phyloP scores from a whole-genome alignment of 2,797 vertebrate species.

The Lepidocolaptes lacrymiger region DNA sequence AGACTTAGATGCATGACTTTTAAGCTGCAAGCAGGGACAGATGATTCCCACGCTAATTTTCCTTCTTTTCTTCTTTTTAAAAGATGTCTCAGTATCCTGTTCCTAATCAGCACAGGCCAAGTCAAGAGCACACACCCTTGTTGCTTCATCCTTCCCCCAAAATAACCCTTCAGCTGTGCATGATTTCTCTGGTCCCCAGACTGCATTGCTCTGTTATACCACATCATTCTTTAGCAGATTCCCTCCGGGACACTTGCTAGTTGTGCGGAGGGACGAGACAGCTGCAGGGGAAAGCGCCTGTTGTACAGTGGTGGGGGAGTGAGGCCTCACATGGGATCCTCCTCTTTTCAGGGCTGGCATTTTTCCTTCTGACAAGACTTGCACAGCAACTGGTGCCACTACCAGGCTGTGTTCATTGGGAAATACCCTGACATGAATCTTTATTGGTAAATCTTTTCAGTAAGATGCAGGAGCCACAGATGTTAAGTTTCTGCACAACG shows the following conservation, averaged over 20 bases:
- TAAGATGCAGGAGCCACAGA: neutral
- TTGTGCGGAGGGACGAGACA: neutral
- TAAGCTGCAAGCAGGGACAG: neutral
- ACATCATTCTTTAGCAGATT: slow-evolving; percentile 6
- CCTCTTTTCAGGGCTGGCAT: neutral
- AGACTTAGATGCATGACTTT: neutral
- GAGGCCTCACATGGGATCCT: neutral
- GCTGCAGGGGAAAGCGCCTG: neutral
- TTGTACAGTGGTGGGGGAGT: neutral
- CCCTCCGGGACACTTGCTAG: neutral
- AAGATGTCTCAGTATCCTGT: neutral
- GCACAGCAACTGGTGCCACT: neutral
- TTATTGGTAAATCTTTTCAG: neutral
- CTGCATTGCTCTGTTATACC: neutral
- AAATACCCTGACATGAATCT: neutral
- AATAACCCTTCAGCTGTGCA: slow-evolving; percentile 53
- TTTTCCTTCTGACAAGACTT: neutral
- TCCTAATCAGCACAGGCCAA: neutral
- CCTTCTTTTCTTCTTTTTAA: neutral
- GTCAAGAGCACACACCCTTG: neutral
- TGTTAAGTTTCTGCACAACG: neutral
- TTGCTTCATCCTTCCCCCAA: neutral
- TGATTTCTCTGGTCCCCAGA: neutral
- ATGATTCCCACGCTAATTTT: neutral
- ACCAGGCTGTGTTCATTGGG: neutral